Conservation (phyloP, 2,797 vertebrate species). For the Taenioides sp. region DNA sequence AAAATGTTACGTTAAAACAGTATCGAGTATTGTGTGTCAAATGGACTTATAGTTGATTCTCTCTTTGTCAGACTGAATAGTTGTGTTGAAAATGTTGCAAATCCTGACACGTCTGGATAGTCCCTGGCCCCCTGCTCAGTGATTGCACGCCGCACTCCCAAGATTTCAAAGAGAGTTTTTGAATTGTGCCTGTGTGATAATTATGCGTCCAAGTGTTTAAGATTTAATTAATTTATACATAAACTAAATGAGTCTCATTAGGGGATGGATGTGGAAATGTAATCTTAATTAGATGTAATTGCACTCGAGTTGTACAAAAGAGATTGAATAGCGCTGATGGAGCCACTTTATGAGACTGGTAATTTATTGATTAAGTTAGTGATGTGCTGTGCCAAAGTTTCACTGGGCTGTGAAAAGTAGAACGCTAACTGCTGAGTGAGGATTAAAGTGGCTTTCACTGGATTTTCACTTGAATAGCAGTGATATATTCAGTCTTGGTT, state of each 20-base stretch:
- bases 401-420: background rate
- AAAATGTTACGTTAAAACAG: too few species aligned
- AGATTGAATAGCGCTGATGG: background rate
- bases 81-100: background rate
- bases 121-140: background rate
- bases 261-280: slow-evolving; percentile 8
- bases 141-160: background rate
- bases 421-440: background rate
- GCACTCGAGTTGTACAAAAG: background rate
- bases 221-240: slow-evolving; percentile 2
- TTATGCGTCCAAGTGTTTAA: background rate
- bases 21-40: too few species aligned
- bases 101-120: background rate
- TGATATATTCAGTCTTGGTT: background rate
- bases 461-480: background rate
- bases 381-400: slow-evolving; percentile 1
- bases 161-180: slow-evolving; percentile 5
- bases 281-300: slow-evolving; percentile 1
- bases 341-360: slow-evolving; percentile 4
- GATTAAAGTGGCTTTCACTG: background rate
- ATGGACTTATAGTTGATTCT: background rate
- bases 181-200: slow-evolving; percentile 4
- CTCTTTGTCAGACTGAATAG: background rate
- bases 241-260: slow-evolving; percentile 9
- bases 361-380: slow-evolving; percentile 4